Evolutionary conservation across 2,113 vertebrate species (phyloP).

Genomic region (Rhinichthys klamathensis): DNA sequence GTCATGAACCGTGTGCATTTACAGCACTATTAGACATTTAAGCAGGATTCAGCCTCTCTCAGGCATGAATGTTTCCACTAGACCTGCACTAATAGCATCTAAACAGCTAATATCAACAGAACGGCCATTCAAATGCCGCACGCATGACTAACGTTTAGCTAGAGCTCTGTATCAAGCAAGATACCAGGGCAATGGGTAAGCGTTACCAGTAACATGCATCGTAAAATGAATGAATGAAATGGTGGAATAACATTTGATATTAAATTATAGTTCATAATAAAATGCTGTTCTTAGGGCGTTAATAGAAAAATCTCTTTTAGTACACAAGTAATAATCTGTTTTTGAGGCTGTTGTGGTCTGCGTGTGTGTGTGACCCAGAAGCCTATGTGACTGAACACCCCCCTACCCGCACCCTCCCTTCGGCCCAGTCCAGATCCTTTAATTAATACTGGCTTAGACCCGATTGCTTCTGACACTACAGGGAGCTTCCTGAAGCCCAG

Average conservation of each 20-base stretch:
- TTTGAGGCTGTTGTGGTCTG: neutral
- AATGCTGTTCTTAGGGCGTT: neutral
- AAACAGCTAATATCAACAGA: conserved; percentile 15
- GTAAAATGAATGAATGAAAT: neutral
- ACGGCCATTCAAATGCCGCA: conserved; percentile 5
- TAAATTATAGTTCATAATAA: neutral
- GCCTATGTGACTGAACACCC: conserved; percentile 26
- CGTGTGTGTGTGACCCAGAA: neutral
- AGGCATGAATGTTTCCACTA: conserved; percentile 45
- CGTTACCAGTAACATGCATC: neutral
- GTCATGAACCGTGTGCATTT: conserved; percentile 38
- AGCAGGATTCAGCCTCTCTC: conserved; percentile 31
- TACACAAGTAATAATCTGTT: neutral
- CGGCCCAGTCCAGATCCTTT: conserved; percentile 74
- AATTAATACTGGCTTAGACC: conserved; percentile 82
- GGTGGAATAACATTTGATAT: neutral
- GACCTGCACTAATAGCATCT: conserved; percentile 11
- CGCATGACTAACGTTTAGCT: neutral
- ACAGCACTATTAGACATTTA: conserved; percentile 49
- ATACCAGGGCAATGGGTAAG: neutral
- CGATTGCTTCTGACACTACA: conserved; percentile 79
- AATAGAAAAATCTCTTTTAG: neutral
- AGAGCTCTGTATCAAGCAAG: neutral
- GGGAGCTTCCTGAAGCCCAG: conserved; percentile 78
- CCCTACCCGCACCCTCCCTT: conserved; percentile 21